These are phyloP conservation scores for Metaphire vulgaris DNA, from an alignment of 1,140 invertebrate species.

Conservation along the genomic window DNA sequence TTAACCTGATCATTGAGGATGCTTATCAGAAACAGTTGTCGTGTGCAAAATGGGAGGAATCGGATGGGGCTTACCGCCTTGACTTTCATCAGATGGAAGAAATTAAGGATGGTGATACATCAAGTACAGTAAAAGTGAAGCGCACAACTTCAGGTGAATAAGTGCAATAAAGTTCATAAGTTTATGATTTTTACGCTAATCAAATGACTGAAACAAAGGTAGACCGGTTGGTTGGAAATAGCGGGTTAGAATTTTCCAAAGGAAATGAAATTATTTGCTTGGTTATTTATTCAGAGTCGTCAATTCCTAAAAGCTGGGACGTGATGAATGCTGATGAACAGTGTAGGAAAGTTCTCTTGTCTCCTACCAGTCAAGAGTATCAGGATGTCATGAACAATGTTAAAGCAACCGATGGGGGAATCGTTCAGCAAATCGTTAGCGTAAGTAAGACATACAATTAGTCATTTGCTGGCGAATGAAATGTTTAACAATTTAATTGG, in stretches of 20 bases:
- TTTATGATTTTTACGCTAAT: too few species aligned
- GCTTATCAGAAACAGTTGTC: not conserved
- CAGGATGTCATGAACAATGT: not conserved
- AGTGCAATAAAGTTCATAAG: too few species aligned
- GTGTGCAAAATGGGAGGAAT: not conserved
- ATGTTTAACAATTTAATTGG: too few species aligned
- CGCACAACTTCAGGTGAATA: not conserved
- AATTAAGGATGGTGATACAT: not conserved
- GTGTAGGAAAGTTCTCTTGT: not conserved
- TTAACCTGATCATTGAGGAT: not conserved
- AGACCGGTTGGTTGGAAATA: too few species aligned
- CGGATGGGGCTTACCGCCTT: not conserved
- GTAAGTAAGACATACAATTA: too few species aligned
- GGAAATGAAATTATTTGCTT: too few species aligned
- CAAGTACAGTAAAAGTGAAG: not conserved
- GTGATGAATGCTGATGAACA: not conserved
- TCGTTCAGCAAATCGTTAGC: not conserved
- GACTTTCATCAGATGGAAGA: not conserved
- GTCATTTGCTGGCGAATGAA: too few species aligned
- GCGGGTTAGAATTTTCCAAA: too few species aligned
- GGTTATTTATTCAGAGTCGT: not conserved
- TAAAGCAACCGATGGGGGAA: not conserved
- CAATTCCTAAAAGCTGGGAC: not conserved
- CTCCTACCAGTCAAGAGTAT: not conserved
- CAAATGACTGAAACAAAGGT: too few species aligned